phyloP scores from a whole-genome alignment of 2,797 vertebrate genomes.

The Cercopithecus diana region DNA sequence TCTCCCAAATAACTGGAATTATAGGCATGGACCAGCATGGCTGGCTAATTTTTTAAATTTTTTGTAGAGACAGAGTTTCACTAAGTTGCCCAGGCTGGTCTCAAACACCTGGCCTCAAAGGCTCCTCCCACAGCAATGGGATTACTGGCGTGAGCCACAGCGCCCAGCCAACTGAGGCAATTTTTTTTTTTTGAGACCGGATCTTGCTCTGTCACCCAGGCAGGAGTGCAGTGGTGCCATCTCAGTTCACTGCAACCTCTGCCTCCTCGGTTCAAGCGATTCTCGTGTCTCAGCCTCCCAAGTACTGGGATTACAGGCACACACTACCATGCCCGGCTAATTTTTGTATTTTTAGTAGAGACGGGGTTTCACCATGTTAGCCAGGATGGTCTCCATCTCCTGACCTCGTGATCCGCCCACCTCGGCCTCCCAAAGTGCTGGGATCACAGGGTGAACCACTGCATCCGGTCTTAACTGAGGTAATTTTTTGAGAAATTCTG shows the following conservation, averaged over 20 bases:
- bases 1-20: not conserved
- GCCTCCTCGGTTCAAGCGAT: no score
- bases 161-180: not conserved
- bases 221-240: no score
- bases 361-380: no score
- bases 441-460: not conserved
- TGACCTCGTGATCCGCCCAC: no score
- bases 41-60: not conserved
- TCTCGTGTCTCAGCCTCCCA: no score
- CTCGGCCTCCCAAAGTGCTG: not conserved
- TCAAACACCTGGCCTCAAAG: not conserved
- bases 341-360: no score
- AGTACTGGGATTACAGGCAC: no score
- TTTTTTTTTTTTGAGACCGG: not conserved
- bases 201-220: no score
- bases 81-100: not conserved
- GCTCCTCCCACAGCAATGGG: not conserved
- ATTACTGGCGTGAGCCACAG: not conserved
- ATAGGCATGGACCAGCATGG: not conserved
- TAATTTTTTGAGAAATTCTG: not conserved
- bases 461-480: accelerated
- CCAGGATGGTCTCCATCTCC: no score
- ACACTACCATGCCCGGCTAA: no score
- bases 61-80: not conserved
- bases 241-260: no score